Percentiles rank a stretch among this genome's conserved stretches.
Conservation (phyloP, 2,113 vertebrate species). For the Pleuronectes platessa region DNA sequence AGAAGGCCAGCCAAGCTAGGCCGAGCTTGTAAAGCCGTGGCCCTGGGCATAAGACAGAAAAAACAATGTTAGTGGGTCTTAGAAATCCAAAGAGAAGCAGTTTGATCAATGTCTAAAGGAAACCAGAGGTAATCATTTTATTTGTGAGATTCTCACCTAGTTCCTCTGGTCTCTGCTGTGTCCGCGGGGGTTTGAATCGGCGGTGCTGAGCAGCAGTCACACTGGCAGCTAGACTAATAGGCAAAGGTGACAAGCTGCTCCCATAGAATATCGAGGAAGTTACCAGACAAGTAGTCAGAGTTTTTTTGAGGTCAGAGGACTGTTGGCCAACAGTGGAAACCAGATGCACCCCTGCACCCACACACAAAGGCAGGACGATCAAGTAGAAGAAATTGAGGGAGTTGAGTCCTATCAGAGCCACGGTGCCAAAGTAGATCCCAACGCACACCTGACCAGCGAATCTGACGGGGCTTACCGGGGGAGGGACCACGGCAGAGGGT, state of each 20-base stretch:
- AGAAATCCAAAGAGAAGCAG: background rate
- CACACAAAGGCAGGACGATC: conserved; percentile 86
- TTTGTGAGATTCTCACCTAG: conserved; percentile 67
- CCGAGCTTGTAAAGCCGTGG: conserved; percentile 84
- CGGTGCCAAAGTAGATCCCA: conserved; percentile 88
- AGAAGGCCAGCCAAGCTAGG: conserved; percentile 87
- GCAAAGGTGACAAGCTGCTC: conserved; percentile 84
- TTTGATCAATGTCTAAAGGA: background rate
- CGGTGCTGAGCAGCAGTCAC: conserved; percentile 83
- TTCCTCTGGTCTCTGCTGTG: conserved; percentile 35
- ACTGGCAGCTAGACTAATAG: conserved; percentile 87
- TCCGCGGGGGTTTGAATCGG: conserved; percentile 70
- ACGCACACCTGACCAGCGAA: conserved; percentile 86
- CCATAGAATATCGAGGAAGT: conserved; percentile 89
- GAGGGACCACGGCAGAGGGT: conserved; percentile 15
- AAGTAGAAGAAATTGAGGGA: conserved; percentile 85
- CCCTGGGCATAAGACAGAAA: conserved; percentile 58
- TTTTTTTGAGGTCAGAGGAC: conserved; percentile 84
- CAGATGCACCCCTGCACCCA: conserved; percentile 88
- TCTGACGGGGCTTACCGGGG: conserved; percentile 78
- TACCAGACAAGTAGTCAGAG: conserved; percentile 82
- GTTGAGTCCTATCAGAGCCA: conserved; percentile 86
- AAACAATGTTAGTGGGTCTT: background rate
- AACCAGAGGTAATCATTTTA: background rate
- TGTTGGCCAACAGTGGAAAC: conserved; percentile 87